These are phyloP conservation scores for Corythornis vintsioides DNA, from an alignment of 2,113 vertebrate species.

Conservation along the genomic window DNA sequence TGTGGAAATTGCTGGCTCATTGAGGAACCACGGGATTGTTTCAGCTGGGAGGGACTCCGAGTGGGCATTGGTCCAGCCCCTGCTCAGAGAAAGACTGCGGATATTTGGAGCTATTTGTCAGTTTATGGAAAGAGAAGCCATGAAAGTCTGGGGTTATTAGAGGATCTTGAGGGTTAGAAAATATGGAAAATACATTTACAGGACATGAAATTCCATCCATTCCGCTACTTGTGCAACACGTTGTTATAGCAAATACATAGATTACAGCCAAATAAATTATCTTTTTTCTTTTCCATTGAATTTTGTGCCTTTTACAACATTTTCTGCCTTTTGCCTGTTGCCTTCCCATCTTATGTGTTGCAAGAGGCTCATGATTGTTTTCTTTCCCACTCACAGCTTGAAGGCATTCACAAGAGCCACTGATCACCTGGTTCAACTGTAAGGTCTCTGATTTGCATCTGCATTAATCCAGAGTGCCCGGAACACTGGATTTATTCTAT, in stretches of 20 bases:
- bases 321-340: not conserved
- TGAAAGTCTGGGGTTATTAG: not conserved
- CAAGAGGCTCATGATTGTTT: not conserved
- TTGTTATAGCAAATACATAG: not conserved
- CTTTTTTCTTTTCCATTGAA: not conserved
- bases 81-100: not conserved
- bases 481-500: not conserved
- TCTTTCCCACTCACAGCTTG: not conserved
- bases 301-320: not conserved
- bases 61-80: not conserved
- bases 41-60: not conserved
- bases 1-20: not conserved
- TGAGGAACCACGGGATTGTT: not conserved
- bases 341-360: not conserved
- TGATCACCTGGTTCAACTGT: not conserved
- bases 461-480: not conserved
- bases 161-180: not conserved
- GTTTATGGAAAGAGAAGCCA: not conserved
- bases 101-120: not conserved
- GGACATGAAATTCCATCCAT: not conserved
- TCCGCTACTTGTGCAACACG: not conserved
- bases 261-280: not conserved
- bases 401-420: not conserved
- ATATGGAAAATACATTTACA: not conserved
- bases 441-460: not conserved